Evolutionary conservation across 2,888 invertebrate species (phyloP).

Genomic region (Gastrophysa polygoni): DNA sequence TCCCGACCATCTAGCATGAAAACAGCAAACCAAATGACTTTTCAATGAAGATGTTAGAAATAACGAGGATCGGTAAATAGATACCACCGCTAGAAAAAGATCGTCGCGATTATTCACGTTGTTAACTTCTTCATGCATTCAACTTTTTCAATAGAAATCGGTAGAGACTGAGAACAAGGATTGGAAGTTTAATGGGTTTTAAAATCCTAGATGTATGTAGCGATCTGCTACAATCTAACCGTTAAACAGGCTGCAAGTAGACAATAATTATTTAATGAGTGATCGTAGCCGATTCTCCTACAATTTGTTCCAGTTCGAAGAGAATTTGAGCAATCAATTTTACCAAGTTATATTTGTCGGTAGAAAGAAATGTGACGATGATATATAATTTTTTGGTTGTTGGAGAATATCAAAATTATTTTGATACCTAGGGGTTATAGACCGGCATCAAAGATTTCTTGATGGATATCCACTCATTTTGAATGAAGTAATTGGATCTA

Average conservation of each 20-base stretch:
- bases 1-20: no score
- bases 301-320: slow-evolving; percentile 15
- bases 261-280: slow-evolving; percentile 13
- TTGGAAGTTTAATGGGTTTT: slow-evolving; percentile 14
- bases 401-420: background rate
- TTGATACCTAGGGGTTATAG: no score
- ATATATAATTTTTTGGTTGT: background rate
- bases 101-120: background rate
- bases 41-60: background rate
- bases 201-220: slow-evolving; percentile 9
- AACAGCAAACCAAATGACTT: background rate
- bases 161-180: background rate
- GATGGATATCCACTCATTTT: no score
- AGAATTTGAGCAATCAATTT: background rate
- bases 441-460: no score
- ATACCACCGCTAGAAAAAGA: background rate
- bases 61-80: background rate
- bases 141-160: slow-evolving; percentile 1
- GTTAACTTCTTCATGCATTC: background rate
- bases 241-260: slow-evolving; percentile 2
- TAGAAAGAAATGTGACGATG: background rate
- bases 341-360: background rate
- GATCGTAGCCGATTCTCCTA: slow-evolving; percentile 11
- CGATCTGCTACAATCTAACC: slow-evolving; percentile 11
- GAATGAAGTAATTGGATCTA: no score